Conservation (phyloP, 2,888 invertebrate species). For the Mesodorylaimus sp. region DNA sequence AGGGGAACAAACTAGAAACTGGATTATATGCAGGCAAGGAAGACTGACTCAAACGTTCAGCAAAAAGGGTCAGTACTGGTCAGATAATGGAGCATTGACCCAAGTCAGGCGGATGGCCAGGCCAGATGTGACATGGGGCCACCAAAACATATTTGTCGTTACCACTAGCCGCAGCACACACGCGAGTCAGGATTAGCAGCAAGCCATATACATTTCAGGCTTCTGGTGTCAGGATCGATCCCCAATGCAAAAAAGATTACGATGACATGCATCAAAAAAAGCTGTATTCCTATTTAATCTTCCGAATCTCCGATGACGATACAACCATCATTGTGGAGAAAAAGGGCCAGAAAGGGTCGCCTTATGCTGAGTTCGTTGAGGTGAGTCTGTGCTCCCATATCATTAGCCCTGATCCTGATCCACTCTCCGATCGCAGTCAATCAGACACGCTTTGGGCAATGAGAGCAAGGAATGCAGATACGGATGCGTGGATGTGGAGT, state of each 20-base stretch:
- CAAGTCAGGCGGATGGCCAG: no score
- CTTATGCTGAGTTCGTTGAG: constrained; percentile 28
- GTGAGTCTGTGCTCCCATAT: no score
- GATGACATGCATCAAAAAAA: constrained; percentile 28
- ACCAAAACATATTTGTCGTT: no score
- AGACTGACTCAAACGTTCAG: no score
- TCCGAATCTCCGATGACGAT: constrained; percentile 26
- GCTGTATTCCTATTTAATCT: constrained; percentile 26
- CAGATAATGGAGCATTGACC: no score
- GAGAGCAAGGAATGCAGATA: constrained; percentile 28
- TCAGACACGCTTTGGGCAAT: constrained; percentile 17
- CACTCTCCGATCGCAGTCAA: background rate
- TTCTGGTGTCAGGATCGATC: constrained; percentile 26
- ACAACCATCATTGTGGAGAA: constrained; percentile 30
- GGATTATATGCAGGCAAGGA: no score
- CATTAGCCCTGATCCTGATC: no score
- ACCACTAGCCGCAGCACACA: no score
- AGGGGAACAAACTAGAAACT: no score
- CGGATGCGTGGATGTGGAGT: constrained; percentile 29
- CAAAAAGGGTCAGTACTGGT: no score
- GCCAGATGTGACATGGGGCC: no score
- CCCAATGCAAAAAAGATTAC: constrained; percentile 27
- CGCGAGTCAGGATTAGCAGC: no score
- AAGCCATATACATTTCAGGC: constrained; percentile 16
- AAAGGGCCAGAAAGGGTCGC: constrained; percentile 26